Evolutionary conservation across 2,888 invertebrate species (phyloP).

Genomic region (Sclerodermus sp.): DNA sequence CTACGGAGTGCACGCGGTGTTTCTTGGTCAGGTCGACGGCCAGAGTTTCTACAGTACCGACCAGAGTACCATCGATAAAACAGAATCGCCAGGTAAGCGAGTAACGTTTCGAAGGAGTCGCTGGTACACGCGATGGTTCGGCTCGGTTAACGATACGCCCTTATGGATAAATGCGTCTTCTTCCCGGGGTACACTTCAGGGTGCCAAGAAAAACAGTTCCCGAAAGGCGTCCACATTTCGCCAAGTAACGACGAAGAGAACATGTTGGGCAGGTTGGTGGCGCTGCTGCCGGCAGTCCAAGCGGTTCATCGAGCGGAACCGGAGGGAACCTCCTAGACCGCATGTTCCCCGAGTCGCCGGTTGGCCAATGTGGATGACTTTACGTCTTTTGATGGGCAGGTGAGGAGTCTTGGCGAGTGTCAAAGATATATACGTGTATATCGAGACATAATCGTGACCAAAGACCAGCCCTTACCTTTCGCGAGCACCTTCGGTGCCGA

Average conservation of each 20-base stretch:
- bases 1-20: too few relatives aligned
- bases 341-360: conserved; percentile 39
- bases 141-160: conserved; percentile 14
- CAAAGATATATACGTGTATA: conserved; percentile 44
- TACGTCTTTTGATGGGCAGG: conserved; percentile 59
- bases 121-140: too few relatives aligned
- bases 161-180: conserved; percentile 24
- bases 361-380: conserved; percentile 58
- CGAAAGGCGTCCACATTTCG: conserved; percentile 57
- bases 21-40: not conserved
- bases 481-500: conserved; percentile 20
- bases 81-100: not conserved
- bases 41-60: not conserved
- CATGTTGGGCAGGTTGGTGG: conserved; percentile 20
- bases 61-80: not conserved
- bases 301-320: conserved; percentile 6
- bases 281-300: not conserved
- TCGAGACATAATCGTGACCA: conserved; percentile 24
- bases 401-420: conserved; percentile 58
- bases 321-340: conserved; percentile 17
- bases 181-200: conserved; percentile 33
- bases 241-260: conserved; percentile 41
- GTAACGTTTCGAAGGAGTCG: not conserved
- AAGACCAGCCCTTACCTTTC: conserved; percentile 27
- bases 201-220: conserved; percentile 46